Evolutionary conservation across 1,140 invertebrate species (phyloP).

Genomic region (Drosophila persimilis): DNA sequence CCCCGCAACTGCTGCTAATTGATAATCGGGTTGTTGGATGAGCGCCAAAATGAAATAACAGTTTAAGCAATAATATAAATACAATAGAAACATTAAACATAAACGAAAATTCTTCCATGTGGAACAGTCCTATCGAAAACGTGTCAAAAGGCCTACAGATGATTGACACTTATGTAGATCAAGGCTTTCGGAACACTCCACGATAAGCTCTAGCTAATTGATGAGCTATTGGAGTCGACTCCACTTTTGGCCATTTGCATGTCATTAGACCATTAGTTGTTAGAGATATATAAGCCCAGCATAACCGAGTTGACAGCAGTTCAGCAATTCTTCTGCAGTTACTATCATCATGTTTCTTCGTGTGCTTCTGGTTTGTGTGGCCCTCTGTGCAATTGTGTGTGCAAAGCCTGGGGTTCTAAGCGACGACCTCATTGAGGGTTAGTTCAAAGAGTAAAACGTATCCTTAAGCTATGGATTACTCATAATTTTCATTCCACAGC

Average conservation of each 20-base stretch:
- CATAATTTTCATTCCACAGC: background rate
- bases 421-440: background rate
- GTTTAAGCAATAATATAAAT: too few species aligned
- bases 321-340: background rate
- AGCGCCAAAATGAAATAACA: too few species aligned
- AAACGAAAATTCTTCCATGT: too few species aligned
- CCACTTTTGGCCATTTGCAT: constrained; percentile 2
- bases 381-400: constrained; percentile 1
- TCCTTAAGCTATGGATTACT: too few species aligned
- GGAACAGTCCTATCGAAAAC: too few species aligned
- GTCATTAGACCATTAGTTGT: background rate
- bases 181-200: background rate
- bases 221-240: background rate
- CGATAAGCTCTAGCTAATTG: constrained; percentile 1
- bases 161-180: background rate
- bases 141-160: too few species aligned
- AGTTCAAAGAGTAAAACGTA: background rate
- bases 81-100: too few species aligned
- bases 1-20: background rate
- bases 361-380: constrained; percentile 13
- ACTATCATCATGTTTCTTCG: constrained; percentile 16
- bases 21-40: too few species aligned
- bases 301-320: background rate
- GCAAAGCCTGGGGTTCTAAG: background rate
- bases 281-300: constrained; percentile 10